These are phyloP conservation scores for Tethya wilhelma DNA, from an alignment of 37 sponge, comb jelly and placozoan genomes.

Conservation along the genomic window DNA sequence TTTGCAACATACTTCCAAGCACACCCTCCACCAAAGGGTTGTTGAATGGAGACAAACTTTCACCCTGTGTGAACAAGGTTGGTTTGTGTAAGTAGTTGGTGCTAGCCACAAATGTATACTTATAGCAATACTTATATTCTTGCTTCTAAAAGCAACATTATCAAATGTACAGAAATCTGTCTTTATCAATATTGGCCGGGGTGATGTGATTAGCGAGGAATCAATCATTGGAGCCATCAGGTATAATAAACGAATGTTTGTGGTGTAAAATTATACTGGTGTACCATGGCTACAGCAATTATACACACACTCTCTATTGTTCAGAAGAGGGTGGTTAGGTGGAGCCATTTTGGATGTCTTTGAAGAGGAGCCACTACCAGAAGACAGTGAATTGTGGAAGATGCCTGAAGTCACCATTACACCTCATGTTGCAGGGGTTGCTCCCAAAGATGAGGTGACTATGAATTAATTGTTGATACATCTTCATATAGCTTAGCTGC, in stretches of 20 bases:
- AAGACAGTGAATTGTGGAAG: constrained; percentile 44
- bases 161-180: constrained; percentile 46
- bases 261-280: not conserved
- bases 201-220: constrained; percentile 35
- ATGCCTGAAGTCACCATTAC: constrained; percentile 54
- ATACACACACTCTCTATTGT: too few species aligned
- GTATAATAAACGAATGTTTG: constrained; percentile 5
- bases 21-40: constrained; percentile 54
- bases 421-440: constrained; percentile 38
- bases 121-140: too few species aligned
- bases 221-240: constrained; percentile 39
- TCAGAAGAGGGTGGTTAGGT: constrained; percentile 50
- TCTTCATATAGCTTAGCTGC: too few species aligned
- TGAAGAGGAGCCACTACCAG: constrained; percentile 54
- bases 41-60: constrained; percentile 40
- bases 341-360: constrained; percentile 69
- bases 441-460: constrained; percentile 26
- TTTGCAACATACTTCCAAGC: constrained; percentile 64
- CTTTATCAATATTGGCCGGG: constrained; percentile 66
- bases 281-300: too few species aligned
- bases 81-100: too few species aligned
- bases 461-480: not conserved
- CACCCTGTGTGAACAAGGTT: constrained; percentile 47
- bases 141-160: too few species aligned
- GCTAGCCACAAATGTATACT: too few species aligned